Evolutionary conservation across 2,797 vertebrate genomes (phyloP), one percentile per base, ranked within the genome.

Genomic region (Onychomys leucogaster): DNA sequence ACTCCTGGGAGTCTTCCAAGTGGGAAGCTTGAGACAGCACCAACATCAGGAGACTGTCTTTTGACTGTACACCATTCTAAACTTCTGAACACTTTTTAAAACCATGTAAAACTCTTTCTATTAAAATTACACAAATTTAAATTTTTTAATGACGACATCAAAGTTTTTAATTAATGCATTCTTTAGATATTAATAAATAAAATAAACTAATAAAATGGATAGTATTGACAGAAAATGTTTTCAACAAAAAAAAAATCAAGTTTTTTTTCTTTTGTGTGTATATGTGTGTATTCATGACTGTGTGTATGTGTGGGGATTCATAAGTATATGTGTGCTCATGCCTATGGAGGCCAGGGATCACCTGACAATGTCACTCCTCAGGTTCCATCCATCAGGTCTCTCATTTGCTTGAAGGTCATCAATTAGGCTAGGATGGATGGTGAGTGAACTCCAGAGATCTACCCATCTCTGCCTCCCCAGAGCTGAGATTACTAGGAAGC

Each of bases 181-280:
- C 78, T 91, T 96, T 86, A n/a, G 5, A 23, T 82, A 84, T 49
- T 86, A 94, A 78, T 49, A 43, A 83, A 83, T 49, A 86, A 84
- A 77, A 83, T 88, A 78, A 80, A 12, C 23, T 46, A 83, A 61
- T 41, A 83, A 84, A 73, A 86, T 87, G 46, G 9, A n/a, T 83
- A 16, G 11, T 16, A 84, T 65, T 95, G 83, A n/a, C 34, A 80
- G 37, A 93, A 97, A 98, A 96, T 21, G 25, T 32, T 96, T 41
- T 91, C 0, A 37, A 29, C 71, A 96, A 83, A 93, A 57, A 57
- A 67, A 93, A 49, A 80, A 78, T 87, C 14, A 55, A 4, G 27
- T 37, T 57, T 57, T 89, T 57, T 89, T 59, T 46, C 10, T 27
- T 85, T 85, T 37, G n/a, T 86, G 46, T 86, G 43, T 69, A 17